Evolutionary conservation across 1,140 invertebrate genomes (phyloP).

Genomic region (Drosophila kanapiae): DNA sequence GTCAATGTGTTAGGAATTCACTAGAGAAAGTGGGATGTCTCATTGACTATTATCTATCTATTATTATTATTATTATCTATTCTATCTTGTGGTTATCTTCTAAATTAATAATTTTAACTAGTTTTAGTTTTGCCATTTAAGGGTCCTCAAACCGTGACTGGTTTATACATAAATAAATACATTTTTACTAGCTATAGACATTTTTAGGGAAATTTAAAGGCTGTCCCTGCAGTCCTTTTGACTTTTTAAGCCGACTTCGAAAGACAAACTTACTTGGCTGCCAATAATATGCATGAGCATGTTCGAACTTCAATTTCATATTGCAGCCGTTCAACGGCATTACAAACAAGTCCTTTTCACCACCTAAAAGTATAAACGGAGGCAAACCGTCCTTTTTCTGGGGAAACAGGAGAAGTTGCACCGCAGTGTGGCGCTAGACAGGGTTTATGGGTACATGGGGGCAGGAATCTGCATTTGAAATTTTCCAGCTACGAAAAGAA

Average conservation of each 20-base stretch:
- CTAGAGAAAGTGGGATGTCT: too few species aligned
- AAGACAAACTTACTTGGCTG: slow-evolving; percentile 5
- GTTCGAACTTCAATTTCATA: slow-evolving; percentile 28
- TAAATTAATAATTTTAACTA: neutral
- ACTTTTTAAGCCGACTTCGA: slow-evolving; percentile 4
- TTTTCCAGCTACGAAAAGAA: slow-evolving; percentile 14
- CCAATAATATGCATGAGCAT: slow-evolving; percentile 34
- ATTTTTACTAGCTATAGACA: neutral
- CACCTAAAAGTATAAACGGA: neutral
- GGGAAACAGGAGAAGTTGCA: neutral
- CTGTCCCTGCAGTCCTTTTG: neutral
- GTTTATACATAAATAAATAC: neutral
- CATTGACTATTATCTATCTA: too few species aligned
- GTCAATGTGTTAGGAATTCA: too few species aligned
- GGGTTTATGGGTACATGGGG: slow-evolving; percentile 18
- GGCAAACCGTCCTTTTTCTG: neutral
- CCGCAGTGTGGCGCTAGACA: slow-evolving; percentile 30
- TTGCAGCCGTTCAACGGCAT: slow-evolving; percentile 18
- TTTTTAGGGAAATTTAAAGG: neutral
- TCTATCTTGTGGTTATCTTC: neutral
- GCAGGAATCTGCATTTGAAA: slow-evolving; percentile 44
- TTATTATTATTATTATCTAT: too few species aligned
- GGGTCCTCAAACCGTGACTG: neutral
- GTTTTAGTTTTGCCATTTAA: too few species aligned
- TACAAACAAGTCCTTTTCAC: neutral